Evolutionary conservation across 2,113 vertebrate species (phyloP), one percentile per base, ranked within the genome.

Genomic region (Bos taurus): DNA sequence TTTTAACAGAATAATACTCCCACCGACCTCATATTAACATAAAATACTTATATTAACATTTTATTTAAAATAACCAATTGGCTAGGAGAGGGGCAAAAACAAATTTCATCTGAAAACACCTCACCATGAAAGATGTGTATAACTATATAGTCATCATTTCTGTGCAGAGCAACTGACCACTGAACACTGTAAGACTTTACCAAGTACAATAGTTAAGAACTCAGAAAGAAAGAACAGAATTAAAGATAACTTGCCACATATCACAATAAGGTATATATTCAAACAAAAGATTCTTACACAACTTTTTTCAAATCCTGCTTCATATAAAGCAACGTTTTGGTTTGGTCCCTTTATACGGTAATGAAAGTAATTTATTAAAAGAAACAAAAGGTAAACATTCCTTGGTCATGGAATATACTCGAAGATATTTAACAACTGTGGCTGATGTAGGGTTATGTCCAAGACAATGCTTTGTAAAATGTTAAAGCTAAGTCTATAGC

Each of bases 31-130:
- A 82, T 14, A 17, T 40, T 77, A 77, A 77, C 40, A 77, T 40
- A 43, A 77, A 77, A 88, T 60, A 57, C 60, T 96, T 91, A 78
- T 77, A 78, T 19, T 88, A 88, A 89, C 30, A 95, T 60, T 88
- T 88, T 93, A 86, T n/a, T 93, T 90, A 86, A 81, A 96, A 88
- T 43, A 82, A 92, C 30, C 54, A 77, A 84, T 62, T 33, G 40
- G n/a, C n/a, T 81, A 82, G 15, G 3, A 84, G 28, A 92, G 36
- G 30, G 23, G 83, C 23, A 92, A 95, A 95, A 90, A 80, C 93
- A 95, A 97, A 91, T 88, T 93, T 96, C n/a, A 97, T 17, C 54
- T 54, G 25, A 89, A 88, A 96, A 88, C 23, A 97, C n/a, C 88
- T 96, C 40, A 93, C 28, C 52, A 60, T 74, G 67, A 98, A 94